Evolutionary conservation across 2,797 vertebrate genomes (phyloP).

Genomic region (Nasua narica): DNA sequence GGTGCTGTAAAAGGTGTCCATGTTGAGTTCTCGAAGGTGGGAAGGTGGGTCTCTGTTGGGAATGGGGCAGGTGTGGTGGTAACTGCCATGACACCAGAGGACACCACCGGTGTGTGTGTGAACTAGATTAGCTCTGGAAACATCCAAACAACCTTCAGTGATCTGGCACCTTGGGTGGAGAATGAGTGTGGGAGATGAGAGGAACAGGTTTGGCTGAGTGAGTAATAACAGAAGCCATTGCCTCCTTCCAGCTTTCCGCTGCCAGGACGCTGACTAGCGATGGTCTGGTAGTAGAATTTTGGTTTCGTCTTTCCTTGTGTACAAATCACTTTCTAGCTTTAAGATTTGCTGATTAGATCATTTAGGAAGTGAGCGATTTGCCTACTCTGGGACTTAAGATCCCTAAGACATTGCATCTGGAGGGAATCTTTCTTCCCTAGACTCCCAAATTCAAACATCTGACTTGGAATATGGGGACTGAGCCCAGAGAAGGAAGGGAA

Average conservation of each 20-base stretch:
- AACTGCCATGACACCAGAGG: neutral
- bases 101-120: neutral
- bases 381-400: neutral
- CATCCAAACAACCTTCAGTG: neutral
- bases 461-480: neutral
- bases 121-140: neutral
- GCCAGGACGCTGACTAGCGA: neutral
- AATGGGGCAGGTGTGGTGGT: neutral
- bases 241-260: neutral
- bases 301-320: neutral
- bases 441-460: neutral
- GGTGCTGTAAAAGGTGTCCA: neutral
- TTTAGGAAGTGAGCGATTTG: neutral
- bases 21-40: neutral
- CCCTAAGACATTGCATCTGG: neutral
- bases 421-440: neutral
- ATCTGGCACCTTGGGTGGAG: neutral
- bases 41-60: neutral
- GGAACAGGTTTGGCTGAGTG: neutral
- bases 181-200: neutral
- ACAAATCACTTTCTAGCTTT: neutral
- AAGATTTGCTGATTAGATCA: neutral
- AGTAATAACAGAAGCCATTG: neutral
- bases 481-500: neutral
- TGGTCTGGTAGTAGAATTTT: neutral